Conservation (phyloP, 1,140 invertebrate genomes). For the Mizuhopecten yessoensis region DNA sequence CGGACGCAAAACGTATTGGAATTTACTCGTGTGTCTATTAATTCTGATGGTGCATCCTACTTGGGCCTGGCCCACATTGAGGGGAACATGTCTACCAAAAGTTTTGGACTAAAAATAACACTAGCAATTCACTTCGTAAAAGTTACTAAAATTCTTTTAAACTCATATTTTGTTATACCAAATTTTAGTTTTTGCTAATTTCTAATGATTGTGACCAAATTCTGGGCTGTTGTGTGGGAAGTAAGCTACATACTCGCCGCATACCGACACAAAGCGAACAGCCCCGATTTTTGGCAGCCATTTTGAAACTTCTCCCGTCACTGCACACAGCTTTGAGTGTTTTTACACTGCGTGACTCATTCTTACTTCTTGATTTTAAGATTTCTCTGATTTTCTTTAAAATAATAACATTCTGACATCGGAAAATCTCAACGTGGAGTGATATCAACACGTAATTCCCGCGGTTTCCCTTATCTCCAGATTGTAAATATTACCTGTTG, state of each 20-base stretch:
- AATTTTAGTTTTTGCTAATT: conserved; percentile 6
- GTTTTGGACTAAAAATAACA: conserved; percentile 39
- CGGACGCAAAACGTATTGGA: neutral
- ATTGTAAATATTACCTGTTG: conserved; percentile 35
- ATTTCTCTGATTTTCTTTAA: conserved; percentile 40
- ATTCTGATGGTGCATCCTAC: conserved; percentile 4
- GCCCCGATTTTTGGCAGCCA: conserved; percentile 68
- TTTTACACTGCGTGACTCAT: conserved; percentile 42
- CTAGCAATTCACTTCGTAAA: neutral
- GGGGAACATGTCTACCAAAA: conserved; percentile 37
- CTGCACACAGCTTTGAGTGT: conserved; percentile 19
- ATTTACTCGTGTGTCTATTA: conserved; percentile 22
- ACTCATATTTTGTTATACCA: neutral
- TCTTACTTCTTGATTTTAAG: conserved; percentile 32
- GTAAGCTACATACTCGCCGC: conserved; percentile 31
- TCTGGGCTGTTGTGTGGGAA: conserved; percentile 16
- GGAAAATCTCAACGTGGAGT: neutral
- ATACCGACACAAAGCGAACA: conserved; percentile 41
- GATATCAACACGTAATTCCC: conserved; percentile 32
- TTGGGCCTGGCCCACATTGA: conserved; percentile 13
- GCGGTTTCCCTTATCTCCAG: conserved; percentile 23
- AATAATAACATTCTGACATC: conserved; percentile 25
- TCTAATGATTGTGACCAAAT: conserved; percentile 25
- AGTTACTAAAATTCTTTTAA: conserved; percentile 18
- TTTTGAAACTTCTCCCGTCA: conserved; percentile 63